phyloP scores from a whole-genome alignment of 2,888 invertebrate genomes.

The Drosophila ochracea region DNA sequence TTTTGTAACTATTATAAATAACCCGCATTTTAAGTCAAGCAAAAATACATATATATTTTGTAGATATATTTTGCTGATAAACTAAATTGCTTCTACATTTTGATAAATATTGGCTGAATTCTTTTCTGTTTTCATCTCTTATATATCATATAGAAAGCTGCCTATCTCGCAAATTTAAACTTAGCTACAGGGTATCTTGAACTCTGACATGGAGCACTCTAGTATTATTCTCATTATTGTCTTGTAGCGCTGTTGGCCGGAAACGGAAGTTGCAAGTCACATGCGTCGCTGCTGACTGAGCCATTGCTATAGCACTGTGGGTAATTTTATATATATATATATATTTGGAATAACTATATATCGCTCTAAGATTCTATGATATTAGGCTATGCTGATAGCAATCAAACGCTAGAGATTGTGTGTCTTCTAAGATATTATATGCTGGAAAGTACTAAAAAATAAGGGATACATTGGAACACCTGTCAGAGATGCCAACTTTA shows the following conservation, averaged over 20 bases:
- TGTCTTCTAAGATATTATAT: background rate
- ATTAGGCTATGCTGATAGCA: background rate
- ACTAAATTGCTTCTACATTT: background rate
- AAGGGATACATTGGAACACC: background rate
- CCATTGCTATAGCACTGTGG: background rate
- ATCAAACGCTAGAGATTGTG: background rate
- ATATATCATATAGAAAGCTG: background rate
- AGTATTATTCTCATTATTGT: background rate
- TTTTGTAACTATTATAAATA: background rate
- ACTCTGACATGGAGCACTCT: background rate
- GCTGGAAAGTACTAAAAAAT: background rate
- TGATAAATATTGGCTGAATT: background rate
- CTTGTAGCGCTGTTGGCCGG: slow-evolving; percentile 52
- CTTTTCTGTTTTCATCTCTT: background rate
- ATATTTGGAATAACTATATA: background rate
- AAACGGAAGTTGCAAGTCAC: slow-evolving; percentile 75
- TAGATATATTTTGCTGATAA: background rate
- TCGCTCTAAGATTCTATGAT: background rate
- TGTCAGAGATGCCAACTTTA: background rate
- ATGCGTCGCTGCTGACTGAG: slow-evolving; percentile 65
- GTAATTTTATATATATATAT: background rate
- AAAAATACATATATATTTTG: background rate
- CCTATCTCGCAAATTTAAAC: background rate
- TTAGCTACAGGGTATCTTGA: background rate
- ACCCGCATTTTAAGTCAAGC: background rate